Evolutionary conservation across 2,888 invertebrate genomes (phyloP), one percentile per base, ranked within the genome.

Genomic region (Chloroclysta siterata): DNA sequence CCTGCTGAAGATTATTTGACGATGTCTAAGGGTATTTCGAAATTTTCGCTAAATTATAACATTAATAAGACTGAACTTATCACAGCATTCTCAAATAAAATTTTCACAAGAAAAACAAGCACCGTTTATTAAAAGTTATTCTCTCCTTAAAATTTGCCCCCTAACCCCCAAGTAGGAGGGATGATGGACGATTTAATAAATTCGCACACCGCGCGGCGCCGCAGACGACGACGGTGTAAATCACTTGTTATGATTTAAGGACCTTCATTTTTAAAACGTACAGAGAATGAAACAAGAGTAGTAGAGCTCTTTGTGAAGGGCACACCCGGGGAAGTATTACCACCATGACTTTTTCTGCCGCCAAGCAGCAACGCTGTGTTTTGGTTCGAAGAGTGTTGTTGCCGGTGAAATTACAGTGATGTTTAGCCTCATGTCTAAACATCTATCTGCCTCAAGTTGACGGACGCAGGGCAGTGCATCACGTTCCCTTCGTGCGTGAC

Each of bases 111-210:
- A 42, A 60, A 50, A 48, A 29, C 62, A 48, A 55, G 29, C 17
- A 29, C 39, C 63, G 51, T 50, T 60, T 62, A 66, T 56, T 60
- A 66, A 62, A 66, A 53, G 39, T 60, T 51, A 60, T 63, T 53
- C 42, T 47, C 53, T 36, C n/a, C 29, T 22, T 54, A 46, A 8
- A 28, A 36, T 48, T 22, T 13, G 29, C 48, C 42, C 48, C 50
- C 11, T 53, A n/a, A 52, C 48, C 28, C 63, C 71, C 46, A 11
- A 73, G 74, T 72, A 69, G 72, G 70, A 72, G 77, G 71, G 74
- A 81, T 84, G 83, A 83, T 79, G 73, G 72, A 84, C 77, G 82
- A 72, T 81, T 80, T 81, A 78, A 83, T 83, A 79, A 79, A 83
- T 83, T 81, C 76, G 72, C 78, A 63, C 64, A 53, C 60, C 69